Evolutionary conservation across 2,797 vertebrate species (phyloP).

Genomic region (Graptemys geographica): DNA sequence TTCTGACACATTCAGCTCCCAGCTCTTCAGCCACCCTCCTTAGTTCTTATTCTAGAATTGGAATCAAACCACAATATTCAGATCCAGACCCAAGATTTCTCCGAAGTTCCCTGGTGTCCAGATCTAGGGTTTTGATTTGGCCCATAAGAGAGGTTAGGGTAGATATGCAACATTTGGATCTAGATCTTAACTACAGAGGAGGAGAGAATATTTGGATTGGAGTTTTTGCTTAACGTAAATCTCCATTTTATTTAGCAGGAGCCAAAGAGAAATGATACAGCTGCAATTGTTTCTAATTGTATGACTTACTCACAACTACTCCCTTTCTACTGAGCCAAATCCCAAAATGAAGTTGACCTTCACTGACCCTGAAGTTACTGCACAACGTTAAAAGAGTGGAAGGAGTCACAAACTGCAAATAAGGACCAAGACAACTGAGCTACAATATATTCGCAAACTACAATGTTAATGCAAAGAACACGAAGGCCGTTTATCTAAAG

Average conservation of each 20-base stretch:
- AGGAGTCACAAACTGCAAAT: neutral
- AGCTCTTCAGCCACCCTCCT: neutral
- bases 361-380: neutral
- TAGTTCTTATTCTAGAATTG: neutral
- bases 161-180: neutral
- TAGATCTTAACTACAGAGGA: neutral
- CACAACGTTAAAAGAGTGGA: neutral
- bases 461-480: neutral
- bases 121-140: neutral
- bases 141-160: neutral
- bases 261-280: neutral
- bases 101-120: neutral
- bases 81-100: neutral
- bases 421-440: neutral
- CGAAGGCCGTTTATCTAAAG: fast-evolving
- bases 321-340: neutral
- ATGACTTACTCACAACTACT: neutral
- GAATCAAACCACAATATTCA: neutral
- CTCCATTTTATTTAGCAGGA: neutral
- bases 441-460: neutral
- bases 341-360: neutral
- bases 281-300: neutral
- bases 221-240: neutral
- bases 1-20: neutral
- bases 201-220: neutral